Percentiles rank a stretch among this genome's conserved stretches.
Conservation (phyloP, 1,140 invertebrate genomes). For the Drosophila lacteicornis region DNA sequence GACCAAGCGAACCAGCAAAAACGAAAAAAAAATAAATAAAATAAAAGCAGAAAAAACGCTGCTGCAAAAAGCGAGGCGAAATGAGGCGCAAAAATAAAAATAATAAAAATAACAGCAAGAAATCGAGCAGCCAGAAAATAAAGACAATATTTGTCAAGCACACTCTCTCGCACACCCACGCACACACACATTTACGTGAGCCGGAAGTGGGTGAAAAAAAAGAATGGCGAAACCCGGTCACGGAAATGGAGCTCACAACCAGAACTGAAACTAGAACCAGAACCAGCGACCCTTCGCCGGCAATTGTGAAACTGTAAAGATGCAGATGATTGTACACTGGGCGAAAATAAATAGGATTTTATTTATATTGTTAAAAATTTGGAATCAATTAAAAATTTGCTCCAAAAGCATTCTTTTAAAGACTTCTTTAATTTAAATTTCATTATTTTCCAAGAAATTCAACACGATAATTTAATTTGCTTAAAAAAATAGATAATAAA, state of each 20-base stretch:
- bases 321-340: slow-evolving; percentile 17
- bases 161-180: slow-evolving; percentile 10
- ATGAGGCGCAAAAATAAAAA: slow-evolving; percentile 33
- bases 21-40: slow-evolving; percentile 1
- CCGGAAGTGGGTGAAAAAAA: slow-evolving; percentile 22
- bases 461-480: no score
- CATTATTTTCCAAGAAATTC: no score
- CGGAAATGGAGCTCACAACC: slow-evolving; percentile 21
- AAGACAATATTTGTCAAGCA: slow-evolving; percentile 70
- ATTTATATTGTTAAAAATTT: no score
- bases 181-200: slow-evolving; percentile 1
- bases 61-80: background rate
- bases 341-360: background rate
- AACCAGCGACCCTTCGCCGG: slow-evolving; percentile 7
- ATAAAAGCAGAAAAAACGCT: background rate
- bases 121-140: slow-evolving; percentile 67
- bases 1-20: slow-evolving; percentile 4
- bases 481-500: no score
- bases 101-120: slow-evolving; percentile 66
- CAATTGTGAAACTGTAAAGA: slow-evolving; percentile 21
- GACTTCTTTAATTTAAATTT: no score
- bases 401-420: no score
- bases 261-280: slow-evolving; percentile 9
- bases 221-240: slow-evolving; percentile 6
- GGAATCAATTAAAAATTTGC: no score